Evolutionary conservation across 2,797 vertebrate species (phyloP), one percentile per base, ranked within the genome.

Genomic region (Limnodromus scolopaceus): DNA sequence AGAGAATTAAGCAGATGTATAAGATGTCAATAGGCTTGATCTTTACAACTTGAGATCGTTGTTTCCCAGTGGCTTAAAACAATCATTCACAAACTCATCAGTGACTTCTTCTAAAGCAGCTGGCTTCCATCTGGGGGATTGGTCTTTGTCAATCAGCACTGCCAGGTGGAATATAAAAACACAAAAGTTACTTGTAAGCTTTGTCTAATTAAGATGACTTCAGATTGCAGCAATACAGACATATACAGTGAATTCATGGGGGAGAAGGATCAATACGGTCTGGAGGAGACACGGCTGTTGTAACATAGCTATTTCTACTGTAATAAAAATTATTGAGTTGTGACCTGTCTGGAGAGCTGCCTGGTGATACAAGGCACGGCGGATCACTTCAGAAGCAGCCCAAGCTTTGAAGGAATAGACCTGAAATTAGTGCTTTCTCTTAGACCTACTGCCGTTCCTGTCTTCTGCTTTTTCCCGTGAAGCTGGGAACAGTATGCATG

Each of bases 81-180:
- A 98, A 60, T 94, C 74, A 5, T 99, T 98, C 97, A 99, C 70
- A 15, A 95, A 97, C 94, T 98, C 97, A 23, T 99, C 98, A 0
- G 98, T 98, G 81, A 99, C 98, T 77, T 99, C 98, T 96, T 98
- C 98, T 57, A 99, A 96, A 2, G 96, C n/a, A 11, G 98, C 92
- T 16, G 99, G 99, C 49, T 97, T 99, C 99, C 99, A 99, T 82
- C 95, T 98, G 36, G 99, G 98, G 64, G 78, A 98, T 19, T 99
- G 99, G 97, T 99, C 98, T 97, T 98, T 99, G 97, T 99, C 98
- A 93, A 99, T 97, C 85, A 99, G 92, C 94, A 99, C 99, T 99
- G 97, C 53, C 70, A 96, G 86, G 63, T 80, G 74, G 96, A 95
- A 79, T 4, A 83, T 2, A 85, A 57, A 85, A 72, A 32, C 64